These are phyloP conservation scores for Scaptomyza flava DNA, from an alignment of 2,888 invertebrate species.

Conservation along the genomic window DNA sequence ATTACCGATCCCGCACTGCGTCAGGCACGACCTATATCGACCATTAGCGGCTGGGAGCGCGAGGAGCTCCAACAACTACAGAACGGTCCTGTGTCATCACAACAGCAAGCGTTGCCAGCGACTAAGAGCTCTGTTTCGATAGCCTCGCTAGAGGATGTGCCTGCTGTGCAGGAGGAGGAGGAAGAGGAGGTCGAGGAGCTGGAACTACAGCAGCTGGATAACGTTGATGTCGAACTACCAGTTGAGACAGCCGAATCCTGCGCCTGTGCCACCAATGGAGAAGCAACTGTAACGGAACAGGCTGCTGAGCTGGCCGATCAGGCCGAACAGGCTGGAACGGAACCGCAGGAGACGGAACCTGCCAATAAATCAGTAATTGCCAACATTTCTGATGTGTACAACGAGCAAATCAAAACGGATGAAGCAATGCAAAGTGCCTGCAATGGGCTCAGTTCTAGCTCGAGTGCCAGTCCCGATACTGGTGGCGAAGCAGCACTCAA, in stretches of 20 bases:
- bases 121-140: constrained; percentile 63
- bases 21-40: constrained; percentile 96
- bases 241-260: constrained; percentile 21
- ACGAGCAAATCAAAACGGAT: constrained; percentile 84
- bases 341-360: constrained; percentile 42
- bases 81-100: constrained; percentile 47
- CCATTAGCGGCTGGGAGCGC: constrained; percentile 97
- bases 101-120: constrained; percentile 44
- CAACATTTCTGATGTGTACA: constrained; percentile 84
- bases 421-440: constrained; percentile 66
- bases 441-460: constrained; percentile 61
- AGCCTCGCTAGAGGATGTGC: constrained; percentile 81
- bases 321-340: constrained; percentile 11
- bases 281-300: constrained; percentile 18
- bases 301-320: constrained; percentile 29
- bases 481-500: constrained; percentile 80
- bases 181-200: constrained; percentile 67
- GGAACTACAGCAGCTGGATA: constrained; percentile 29
- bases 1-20: constrained; percentile 97
- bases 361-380: constrained; percentile 79
- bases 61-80: constrained; percentile 84
- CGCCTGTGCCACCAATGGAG: constrained; percentile 28
- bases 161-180: constrained; percentile 70
- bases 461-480: constrained; percentile 12
- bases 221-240: constrained; percentile 49